phyloP scores from a whole-genome alignment of 2,797 vertebrate genomes.

The Artibeus jamaicensis region DNA sequence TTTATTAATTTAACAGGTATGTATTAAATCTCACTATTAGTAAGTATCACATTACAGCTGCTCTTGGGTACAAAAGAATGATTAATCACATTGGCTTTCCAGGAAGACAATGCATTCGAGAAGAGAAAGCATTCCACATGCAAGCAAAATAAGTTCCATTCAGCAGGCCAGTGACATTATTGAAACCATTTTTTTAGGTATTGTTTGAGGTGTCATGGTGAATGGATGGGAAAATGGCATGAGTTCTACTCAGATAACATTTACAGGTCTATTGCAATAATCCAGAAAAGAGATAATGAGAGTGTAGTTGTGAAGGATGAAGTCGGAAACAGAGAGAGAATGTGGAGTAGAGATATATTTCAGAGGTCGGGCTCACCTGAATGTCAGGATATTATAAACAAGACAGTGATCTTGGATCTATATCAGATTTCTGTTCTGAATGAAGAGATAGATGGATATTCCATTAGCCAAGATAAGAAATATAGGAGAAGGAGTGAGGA shows the following conservation, averaged over 20 bases:
- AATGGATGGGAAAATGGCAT: neutral
- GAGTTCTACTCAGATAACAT: neutral
- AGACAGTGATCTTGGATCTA: neutral
- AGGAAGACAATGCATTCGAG: neutral
- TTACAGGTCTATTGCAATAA: neutral
- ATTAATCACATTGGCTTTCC: neutral
- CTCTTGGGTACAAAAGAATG: neutral
- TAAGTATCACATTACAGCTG: neutral
- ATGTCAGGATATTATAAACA: neutral
- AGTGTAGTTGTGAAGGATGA: neutral
- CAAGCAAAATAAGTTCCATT: neutral
- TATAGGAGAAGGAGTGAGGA: accelerated
- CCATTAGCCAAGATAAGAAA: neutral
- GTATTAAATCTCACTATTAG: neutral
- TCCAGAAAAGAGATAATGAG: neutral
- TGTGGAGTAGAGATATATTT: neutral
- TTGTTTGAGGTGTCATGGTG: neutral
- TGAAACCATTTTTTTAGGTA: neutral
- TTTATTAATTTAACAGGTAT: neutral
- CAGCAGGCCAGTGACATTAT: neutral
- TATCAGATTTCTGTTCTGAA: neutral
- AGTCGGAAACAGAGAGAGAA: neutral
- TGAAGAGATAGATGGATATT: neutral
- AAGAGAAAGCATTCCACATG: neutral
- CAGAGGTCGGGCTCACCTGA: neutral